Evolutionary conservation across 2,797 vertebrate species (phyloP).

Genomic region (Podarcis lilfordi): DNA sequence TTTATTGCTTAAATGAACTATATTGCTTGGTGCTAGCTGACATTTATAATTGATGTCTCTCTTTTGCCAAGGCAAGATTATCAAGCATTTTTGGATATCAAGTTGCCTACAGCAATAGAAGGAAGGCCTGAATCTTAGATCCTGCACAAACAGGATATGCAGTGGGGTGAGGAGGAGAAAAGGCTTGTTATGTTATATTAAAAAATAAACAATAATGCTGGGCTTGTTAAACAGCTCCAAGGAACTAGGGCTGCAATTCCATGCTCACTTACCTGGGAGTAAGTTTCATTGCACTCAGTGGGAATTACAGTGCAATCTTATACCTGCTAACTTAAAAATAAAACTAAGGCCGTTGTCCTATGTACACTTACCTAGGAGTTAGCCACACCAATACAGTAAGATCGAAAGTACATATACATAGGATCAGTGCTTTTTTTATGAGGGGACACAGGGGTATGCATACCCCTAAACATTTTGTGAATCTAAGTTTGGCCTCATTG

Average conservation of each 20-base stretch:
- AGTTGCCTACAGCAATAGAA: constrained; percentile 13
- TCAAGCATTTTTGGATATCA: not conserved
- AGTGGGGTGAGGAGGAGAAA: not conserved
- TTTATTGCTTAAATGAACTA: constrained; percentile 33
- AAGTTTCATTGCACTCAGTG: not conserved
- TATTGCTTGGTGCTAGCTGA: constrained; percentile 26
- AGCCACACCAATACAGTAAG: not conserved
- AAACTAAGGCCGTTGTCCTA: not conserved
- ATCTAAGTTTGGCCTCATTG: too few species aligned
- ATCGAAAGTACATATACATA: not conserved
- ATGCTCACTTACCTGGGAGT: not conserved
- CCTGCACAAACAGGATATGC: not conserved
- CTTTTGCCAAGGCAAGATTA: constrained; percentile 5
- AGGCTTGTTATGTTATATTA: not conserved
- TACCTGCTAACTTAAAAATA: not conserved
- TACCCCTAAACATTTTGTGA: too few species aligned
- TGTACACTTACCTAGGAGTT: not conserved
- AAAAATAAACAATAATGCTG: not conserved
- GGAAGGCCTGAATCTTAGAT: constrained; percentile 19
- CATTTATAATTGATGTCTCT: not conserved
- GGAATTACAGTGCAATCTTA: not conserved
- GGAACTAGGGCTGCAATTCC: not conserved
- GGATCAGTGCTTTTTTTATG: too few species aligned
- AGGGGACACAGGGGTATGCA: too few species aligned
- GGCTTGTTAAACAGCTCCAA: not conserved